Percentiles rank a stretch among this genome's conserved stretches.
These are phyloP conservation scores for Meandrusa payeni DNA, from an alignment of 2,888 invertebrate genomes.

Conservation along the genomic window DNA sequence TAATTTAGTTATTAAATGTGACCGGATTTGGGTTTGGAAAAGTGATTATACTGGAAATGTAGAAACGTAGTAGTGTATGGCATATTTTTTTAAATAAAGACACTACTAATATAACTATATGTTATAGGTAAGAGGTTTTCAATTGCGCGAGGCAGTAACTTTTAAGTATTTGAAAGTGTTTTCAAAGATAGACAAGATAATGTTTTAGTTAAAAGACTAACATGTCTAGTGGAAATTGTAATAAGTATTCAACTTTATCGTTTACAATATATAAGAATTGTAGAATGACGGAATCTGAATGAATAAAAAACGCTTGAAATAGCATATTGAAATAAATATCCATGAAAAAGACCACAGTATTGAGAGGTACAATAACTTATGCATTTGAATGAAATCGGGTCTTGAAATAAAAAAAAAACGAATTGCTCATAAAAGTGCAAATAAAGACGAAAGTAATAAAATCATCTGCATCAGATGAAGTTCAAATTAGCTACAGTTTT, in stretches of 20 bases:
- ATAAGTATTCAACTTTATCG: slow-evolving; percentile 18
- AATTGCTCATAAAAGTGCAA: slow-evolving; percentile 72
- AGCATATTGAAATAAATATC: too few relatives aligned
- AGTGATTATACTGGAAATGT: neutral
- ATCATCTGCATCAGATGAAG: slow-evolving; percentile 79
- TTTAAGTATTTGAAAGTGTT: slow-evolving; percentile 45
- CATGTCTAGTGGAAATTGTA: slow-evolving; percentile 28
- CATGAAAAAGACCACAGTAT: too few relatives aligned
- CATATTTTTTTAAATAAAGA: slow-evolving; percentile 12
- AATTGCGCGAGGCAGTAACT: slow-evolving; percentile 48
- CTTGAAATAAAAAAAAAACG: slow-evolving; percentile 30
- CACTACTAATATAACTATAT: slow-evolving; percentile 27
- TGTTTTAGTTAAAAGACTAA: slow-evolving; percentile 40
- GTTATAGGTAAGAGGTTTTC: slow-evolving; percentile 22
- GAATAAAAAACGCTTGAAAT: too few relatives aligned
- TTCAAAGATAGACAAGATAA: slow-evolving; percentile 28
- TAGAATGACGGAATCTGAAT: too few relatives aligned
- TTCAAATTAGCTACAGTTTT: slow-evolving; percentile 67
- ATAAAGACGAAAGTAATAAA: slow-evolving; percentile 51
- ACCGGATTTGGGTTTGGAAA: neutral
- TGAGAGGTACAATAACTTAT: slow-evolving; percentile 9
- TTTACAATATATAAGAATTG: slow-evolving; percentile 7
- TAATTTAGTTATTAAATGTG: neutral
- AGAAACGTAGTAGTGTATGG: slow-evolving; percentile 3
- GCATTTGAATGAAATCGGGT: slow-evolving; percentile 7